Conservation (phyloP, 2,113 vertebrate species). For the Eretmodus cyanostictus region DNA sequence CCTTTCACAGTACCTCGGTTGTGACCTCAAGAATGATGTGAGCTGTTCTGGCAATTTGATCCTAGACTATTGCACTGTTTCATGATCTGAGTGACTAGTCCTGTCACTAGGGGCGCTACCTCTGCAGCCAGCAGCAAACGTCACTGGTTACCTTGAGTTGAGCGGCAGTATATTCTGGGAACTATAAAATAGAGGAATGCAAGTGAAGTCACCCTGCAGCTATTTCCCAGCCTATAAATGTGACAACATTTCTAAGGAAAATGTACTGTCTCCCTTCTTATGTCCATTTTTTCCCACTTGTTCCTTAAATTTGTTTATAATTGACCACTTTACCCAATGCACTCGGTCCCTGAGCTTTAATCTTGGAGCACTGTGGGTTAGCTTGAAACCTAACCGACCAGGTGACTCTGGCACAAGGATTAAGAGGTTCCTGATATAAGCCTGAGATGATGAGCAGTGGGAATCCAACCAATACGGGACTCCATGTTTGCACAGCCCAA, state of each 20-base stretch:
- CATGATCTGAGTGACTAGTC: constrained; percentile 17
- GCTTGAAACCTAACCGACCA: background rate
- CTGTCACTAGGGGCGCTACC: constrained; percentile 2
- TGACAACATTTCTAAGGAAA: constrained; percentile 66
- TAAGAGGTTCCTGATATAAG: background rate
- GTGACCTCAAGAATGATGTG: background rate
- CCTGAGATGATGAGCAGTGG: constrained; percentile 27
- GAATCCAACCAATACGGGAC: background rate
- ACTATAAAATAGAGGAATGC: constrained; percentile 60
- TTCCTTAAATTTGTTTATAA: constrained; percentile 33
- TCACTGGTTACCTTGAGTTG: constrained; percentile 26
- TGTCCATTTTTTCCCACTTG: background rate
- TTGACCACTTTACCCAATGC: constrained; percentile 33
- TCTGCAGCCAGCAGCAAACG: background rate
- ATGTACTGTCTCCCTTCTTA: constrained; percentile 35
- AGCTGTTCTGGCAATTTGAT: background rate
- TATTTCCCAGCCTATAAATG: constrained; percentile 70
- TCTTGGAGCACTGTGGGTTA: background rate
- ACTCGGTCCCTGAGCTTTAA: background rate
- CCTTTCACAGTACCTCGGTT: background rate
- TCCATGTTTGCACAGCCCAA: background rate
- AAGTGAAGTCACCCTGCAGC: constrained; percentile 62
- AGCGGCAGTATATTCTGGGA: constrained; percentile 40
- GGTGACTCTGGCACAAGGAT: background rate
- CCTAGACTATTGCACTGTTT: constrained; percentile 8